phyloP scores from a whole-genome alignment of 2,113 vertebrate species.

The Callionymus lyra region DNA sequence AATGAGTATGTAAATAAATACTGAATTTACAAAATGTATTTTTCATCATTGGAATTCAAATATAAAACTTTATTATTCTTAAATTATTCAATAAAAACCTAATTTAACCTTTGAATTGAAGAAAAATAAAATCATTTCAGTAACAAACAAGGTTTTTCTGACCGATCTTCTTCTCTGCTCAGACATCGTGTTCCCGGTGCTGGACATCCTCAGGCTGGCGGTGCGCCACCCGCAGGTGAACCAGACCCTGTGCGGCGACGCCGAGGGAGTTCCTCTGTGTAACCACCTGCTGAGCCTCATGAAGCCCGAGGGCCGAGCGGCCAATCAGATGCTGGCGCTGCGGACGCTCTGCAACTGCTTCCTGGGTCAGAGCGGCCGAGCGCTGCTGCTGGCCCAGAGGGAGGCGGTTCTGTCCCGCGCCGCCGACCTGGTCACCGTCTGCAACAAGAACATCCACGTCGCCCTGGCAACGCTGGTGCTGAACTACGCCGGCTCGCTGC shows the following conservation, averaged over 20 bases:
- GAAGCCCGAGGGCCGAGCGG: conserved; percentile 78
- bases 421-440: conserved; percentile 74
- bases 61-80: too few relatives aligned
- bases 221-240: conserved; percentile 87
- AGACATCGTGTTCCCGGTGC: conserved; percentile 94
- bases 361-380: conserved; percentile 70
- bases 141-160: not conserved
- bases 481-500: conserved; percentile 86
- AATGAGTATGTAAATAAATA: too few relatives aligned
- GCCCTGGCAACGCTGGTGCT: conserved; percentile 88
- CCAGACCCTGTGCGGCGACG: conserved; percentile 83
- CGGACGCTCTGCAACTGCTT: conserved; percentile 96
- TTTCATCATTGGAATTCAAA: too few relatives aligned
- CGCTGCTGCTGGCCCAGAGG: conserved; percentile 82
- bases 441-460: conserved; percentile 93
- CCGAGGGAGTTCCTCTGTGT: conserved; percentile 78
- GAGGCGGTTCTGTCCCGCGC: conserved; percentile 81
- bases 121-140: too few relatives aligned
- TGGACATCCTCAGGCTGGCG: conserved; percentile 91
- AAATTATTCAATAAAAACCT: too few relatives aligned
- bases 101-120: too few relatives aligned
- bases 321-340: conserved; percentile 91
- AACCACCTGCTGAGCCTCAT: conserved; percentile 82
- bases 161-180: conserved; percentile 2
- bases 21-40: too few relatives aligned